phyloP scores from a whole-genome alignment of 2,797 vertebrate genomes.

The Esox masquinongy region DNA sequence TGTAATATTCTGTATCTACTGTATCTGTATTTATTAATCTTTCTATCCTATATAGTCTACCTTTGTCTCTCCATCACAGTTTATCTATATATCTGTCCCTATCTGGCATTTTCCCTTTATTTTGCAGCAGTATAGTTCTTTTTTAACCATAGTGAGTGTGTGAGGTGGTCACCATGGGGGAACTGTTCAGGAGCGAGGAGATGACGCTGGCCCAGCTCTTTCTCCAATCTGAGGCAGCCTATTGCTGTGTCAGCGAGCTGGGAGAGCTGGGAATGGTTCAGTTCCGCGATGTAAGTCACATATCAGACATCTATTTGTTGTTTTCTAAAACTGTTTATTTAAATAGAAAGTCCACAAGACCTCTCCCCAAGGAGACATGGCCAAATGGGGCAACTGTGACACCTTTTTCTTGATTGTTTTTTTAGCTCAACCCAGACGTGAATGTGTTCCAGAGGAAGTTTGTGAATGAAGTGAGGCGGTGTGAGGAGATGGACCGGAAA shows the following conservation, averaged over 20 bases:
- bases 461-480: slow-evolving; percentile 96
- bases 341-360: background rate
- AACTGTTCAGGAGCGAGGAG: slow-evolving; percentile 94
- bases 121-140: background rate
- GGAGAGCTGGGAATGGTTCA: slow-evolving; percentile 98
- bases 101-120: background rate
- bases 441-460: slow-evolving; percentile 99
- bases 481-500: slow-evolving; percentile 98
- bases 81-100: background rate
- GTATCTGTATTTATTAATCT: no score
- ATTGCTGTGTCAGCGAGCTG: slow-evolving; percentile 96
- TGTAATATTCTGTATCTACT: background rate
- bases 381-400: background rate
- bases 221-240: slow-evolving; percentile 93
- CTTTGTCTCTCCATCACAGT: background rate
- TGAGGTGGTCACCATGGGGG: slow-evolving; percentile 82
- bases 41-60: background rate
- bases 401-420: background rate
- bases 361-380: background rate
- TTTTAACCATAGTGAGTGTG: background rate
- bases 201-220: slow-evolving; percentile 97
- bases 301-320: background rate
- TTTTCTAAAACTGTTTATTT: background rate
- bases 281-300: slow-evolving; percentile 91
- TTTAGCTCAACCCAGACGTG: slow-evolving; percentile 93